Conservation (phyloP, 2,113 vertebrate species). For the Rhadina sibilatrix region DNA sequence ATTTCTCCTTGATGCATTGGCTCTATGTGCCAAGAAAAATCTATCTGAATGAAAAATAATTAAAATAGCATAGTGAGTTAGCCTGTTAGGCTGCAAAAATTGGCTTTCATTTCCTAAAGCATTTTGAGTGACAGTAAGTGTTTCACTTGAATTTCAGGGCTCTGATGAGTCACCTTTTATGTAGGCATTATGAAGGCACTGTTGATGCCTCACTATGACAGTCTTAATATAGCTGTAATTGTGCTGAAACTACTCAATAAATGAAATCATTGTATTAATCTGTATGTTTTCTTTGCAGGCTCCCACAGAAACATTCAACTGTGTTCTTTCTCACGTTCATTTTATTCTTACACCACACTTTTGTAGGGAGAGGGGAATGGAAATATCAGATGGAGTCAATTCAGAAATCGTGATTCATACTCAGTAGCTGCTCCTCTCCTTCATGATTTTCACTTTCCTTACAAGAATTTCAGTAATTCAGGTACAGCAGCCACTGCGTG, state of each 20-base stretch:
- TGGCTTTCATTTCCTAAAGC: conserved; percentile 47
- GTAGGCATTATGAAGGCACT: conserved; percentile 50
- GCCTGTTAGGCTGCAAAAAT: conserved; percentile 34
- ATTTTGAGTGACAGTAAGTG: conserved; percentile 57
- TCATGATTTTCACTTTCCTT: background rate
- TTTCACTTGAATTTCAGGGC: conserved; percentile 42
- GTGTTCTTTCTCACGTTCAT: background rate
- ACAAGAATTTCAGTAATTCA: background rate
- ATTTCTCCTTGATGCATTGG: background rate
- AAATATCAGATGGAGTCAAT: background rate
- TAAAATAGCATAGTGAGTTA: conserved; percentile 36
- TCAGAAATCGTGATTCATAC: background rate
- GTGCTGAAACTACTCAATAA: conserved; percentile 40
- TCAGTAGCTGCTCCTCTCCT: background rate
- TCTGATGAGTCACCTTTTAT: conserved; percentile 53
- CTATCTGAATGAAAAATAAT: conserved; percentile 41
- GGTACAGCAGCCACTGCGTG: background rate
- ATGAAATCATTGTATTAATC: conserved; percentile 54
- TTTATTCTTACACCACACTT: background rate
- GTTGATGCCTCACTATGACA: conserved; percentile 60
- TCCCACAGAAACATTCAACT: conserved; percentile 11
- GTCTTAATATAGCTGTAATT: conserved; percentile 58
- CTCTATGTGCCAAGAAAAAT: conserved; percentile 1
- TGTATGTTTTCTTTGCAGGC: conserved; percentile 28
- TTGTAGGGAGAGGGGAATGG: background rate